Evolutionary conservation across 1,140 invertebrate species (phyloP), one percentile per base, ranked within the genome.

Genomic region (Oedothorax gibbosus): DNA sequence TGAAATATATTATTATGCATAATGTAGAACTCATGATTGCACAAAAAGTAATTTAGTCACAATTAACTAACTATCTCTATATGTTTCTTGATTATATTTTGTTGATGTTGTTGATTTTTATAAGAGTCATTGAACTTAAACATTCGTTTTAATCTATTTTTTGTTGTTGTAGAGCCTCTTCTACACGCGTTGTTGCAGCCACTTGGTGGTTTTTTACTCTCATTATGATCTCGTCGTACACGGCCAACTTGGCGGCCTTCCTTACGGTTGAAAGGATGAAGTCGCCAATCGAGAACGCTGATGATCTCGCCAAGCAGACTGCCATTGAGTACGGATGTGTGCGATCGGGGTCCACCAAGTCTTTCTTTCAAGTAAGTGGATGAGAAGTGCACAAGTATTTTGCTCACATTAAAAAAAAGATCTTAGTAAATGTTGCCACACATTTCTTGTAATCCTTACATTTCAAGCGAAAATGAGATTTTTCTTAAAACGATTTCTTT

Each of bases 121-220:
- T n/a, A n/a, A n/a, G n/a, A n/a, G n/a, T n/a, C n/a, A n/a, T n/a
- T n/a, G n/a, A n/a, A n/a, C 57, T 60, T 60, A 60, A 60, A 60
- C 11, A 60, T 60, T 35, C 5, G 2, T 35, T 35, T 35, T 35
- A 5, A 35, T 35, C 35, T 60, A 60, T 7, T 9, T 15, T 15
- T 66, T 66, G 3, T 84, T 9, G 51, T 79, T 83, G 15, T 85
- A 90, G 92, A 86, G 91, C 92, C 12, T 88, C 90, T 20, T 91
- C 91, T 5, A 98, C 96, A 0, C 91, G 96, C 85, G 95, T 97
- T 93, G 95, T 98, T 7, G 96, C 96, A 11, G 94, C 93, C 2
- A 97, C 96, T 92, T 99, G 97, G 97, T 98, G 97, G 97, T 98
- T 98, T 90, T 99, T 99, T 91, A 98, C 97, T 0, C 91, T 99